phyloP scores from a whole-genome alignment of 2,888 invertebrate species.

The Apodemia mormo region DNA sequence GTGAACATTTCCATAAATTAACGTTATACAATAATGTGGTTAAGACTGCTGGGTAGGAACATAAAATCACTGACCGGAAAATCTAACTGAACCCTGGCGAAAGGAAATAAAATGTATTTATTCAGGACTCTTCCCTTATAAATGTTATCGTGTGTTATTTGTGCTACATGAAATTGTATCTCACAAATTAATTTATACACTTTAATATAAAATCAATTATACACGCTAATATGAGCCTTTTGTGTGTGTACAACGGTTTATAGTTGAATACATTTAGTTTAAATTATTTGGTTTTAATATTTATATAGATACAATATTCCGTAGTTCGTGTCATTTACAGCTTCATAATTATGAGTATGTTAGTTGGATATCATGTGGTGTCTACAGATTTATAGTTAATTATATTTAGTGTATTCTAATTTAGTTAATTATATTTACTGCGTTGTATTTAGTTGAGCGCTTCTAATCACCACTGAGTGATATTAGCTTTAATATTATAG shows the following conservation, averaged over 20 bases:
- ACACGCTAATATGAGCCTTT: conserved; percentile 19
- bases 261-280: conserved; percentile 13
- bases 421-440: no score
- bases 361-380: no score
- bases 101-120: conserved; percentile 50
- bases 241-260: conserved; percentile 15
- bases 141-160: conserved; percentile 48
- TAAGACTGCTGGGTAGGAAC: conserved; percentile 9
- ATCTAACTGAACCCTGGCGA: conserved; percentile 17
- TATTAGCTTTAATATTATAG: no score
- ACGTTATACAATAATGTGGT: conserved; percentile 20
- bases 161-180: conserved; percentile 30
- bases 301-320: background rate
- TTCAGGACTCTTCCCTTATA: conserved; percentile 48
- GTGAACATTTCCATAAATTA: conserved; percentile 15
- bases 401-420: no score
- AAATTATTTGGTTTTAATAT: conserved; percentile 18
- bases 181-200: conserved; percentile 11
- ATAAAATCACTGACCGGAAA: conserved; percentile 23
- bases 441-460: no score
- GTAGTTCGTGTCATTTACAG: background rate
- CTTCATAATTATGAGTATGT: background rate
- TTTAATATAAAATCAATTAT: conserved; percentile 13
- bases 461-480: no score
- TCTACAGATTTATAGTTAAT: no score